A percentile compares a stretch with the other conserved stretches of the same genome.
Evolutionary conservation across 2,888 invertebrate genomes (phyloP).

Genomic region (Lissonota sp.): DNA sequence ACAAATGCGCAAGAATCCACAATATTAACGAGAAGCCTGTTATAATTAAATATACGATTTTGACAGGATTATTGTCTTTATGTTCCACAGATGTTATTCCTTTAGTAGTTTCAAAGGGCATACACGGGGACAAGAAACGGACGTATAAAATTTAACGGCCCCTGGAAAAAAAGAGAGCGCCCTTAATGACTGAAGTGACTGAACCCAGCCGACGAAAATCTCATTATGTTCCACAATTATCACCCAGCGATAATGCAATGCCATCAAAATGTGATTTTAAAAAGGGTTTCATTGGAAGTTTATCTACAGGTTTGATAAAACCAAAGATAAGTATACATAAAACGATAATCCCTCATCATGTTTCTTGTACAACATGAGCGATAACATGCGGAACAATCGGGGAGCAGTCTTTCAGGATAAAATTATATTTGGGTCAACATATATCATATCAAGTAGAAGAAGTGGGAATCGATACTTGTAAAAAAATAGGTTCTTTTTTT

Average conservation of each 20-base stretch:
- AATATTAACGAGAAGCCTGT: too few species aligned
- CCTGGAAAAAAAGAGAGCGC: too few species aligned
- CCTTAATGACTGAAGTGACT: too few species aligned
- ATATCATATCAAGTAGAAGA: slow-evolving; percentile 44
- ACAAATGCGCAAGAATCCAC: too few species aligned
- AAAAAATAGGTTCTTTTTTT: slow-evolving; percentile 32
- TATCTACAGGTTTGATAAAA: slow-evolving; percentile 41
- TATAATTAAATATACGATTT: not conserved
- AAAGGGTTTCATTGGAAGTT: slow-evolving; percentile 30
- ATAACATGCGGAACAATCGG: slow-evolving; percentile 40
- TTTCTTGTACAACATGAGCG: slow-evolving; percentile 20
- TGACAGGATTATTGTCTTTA: not conserved
- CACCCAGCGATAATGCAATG: slow-evolving; percentile 25
- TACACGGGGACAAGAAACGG: too few species aligned
- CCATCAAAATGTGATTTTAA: slow-evolving; percentile 4
- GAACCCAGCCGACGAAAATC: not conserved
- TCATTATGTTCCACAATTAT: slow-evolving; percentile 18
- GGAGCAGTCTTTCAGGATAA: slow-evolving; percentile 53
- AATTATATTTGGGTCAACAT: slow-evolving; percentile 46
- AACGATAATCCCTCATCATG: not conserved
- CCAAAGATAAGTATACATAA: not conserved
- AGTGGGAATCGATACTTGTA: slow-evolving; percentile 53
- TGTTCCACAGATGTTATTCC: too few species aligned
- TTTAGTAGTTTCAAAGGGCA: not conserved
- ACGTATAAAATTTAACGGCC: too few species aligned